These are phyloP conservation scores for Arctia plantaginis DNA, from an alignment of 2,888 invertebrate species.

Conservation along the genomic window DNA sequence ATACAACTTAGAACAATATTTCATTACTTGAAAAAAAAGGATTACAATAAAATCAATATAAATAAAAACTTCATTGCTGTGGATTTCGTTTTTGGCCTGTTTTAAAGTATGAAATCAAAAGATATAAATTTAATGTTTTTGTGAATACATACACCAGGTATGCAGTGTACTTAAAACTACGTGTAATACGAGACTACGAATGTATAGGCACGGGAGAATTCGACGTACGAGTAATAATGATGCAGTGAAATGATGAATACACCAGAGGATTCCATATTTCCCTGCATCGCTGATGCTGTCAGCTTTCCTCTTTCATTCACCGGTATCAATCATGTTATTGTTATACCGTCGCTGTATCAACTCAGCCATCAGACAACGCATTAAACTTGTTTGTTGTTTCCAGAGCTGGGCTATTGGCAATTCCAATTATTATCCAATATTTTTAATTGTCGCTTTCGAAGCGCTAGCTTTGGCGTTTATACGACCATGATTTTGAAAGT, in stretches of 20 bases:
- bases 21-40: too few relatives aligned
- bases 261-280: not conserved
- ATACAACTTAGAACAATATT: too few relatives aligned
- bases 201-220: not conserved
- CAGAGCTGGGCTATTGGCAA: slow-evolving; percentile 1
- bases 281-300: not conserved
- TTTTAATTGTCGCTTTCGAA: not conserved
- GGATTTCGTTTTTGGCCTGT: not conserved
- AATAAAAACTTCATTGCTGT: not conserved
- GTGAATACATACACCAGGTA: too few relatives aligned
- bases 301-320: slow-evolving; percentile 10
- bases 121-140: not conserved
- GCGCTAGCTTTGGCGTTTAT: not conserved
- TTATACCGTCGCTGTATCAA: slow-evolving; percentile 17
- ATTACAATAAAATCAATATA: too few relatives aligned
- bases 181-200: not conserved
- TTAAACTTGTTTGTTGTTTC: slow-evolving; percentile 14
- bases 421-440: slow-evolving; percentile 6
- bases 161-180: not conserved
- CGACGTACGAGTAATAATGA: not conserved
- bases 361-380: slow-evolving; percentile 9
- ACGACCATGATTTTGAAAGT: not conserved
- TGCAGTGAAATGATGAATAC: not conserved
- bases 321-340: slow-evolving; percentile 12
- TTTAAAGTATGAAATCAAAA: not conserved